Conservation (phyloP, 2,797 vertebrate species). For the Brachyalestes nurse region DNA sequence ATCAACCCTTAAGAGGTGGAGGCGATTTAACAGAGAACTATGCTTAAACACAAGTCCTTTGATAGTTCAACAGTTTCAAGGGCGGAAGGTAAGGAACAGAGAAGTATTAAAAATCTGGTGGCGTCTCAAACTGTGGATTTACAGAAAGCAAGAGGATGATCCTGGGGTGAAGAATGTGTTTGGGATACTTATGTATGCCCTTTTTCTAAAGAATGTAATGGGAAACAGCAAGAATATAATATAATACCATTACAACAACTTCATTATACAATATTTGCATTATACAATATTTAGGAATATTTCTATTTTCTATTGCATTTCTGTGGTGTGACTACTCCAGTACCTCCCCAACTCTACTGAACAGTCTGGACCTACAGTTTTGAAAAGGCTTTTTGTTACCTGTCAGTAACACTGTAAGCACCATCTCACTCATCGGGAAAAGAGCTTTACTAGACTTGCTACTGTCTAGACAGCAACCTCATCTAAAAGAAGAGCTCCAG, state of each 20-base stretch:
- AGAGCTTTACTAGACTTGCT: not conserved
- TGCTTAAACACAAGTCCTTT: constrained; percentile 42
- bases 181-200: no score
- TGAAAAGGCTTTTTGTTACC: not conserved
- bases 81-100: constrained; percentile 26
- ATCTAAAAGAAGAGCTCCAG: constrained; percentile 10
- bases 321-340: not conserved
- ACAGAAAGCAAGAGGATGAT: not conserved
- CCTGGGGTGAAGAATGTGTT: not conserved
- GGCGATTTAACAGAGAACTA: constrained; percentile 36
- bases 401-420: not conserved
- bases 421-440: not conserved
- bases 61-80: constrained; percentile 47
- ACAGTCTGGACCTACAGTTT: not conserved
- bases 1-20: constrained; percentile 32
- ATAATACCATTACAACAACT: not conserved
- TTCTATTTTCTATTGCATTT: not conserved
- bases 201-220: not conserved
- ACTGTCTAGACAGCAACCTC: not conserved
- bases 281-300: not conserved
- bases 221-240: no score
- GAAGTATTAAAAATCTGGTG: not conserved
- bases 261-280: not conserved
- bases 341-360: not conserved
- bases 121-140: constrained; percentile 25